A percentile compares a stretch with the other conserved stretches of the same genome.
phyloP scores from a whole-genome alignment of 2,797 vertebrate species.

The Falco berigora region DNA sequence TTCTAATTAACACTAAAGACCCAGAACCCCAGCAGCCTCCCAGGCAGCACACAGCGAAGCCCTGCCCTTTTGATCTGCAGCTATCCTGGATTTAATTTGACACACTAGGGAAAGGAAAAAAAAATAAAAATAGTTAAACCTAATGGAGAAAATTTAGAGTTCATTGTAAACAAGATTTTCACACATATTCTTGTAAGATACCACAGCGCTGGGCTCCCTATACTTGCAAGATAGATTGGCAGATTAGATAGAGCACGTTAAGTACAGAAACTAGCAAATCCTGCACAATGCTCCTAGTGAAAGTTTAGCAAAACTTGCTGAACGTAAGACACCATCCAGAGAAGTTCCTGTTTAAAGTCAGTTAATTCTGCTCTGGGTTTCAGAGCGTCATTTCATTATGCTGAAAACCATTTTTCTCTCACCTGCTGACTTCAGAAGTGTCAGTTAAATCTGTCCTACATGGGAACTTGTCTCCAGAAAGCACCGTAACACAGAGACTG shows the following conservation, averaged over 20 bases:
- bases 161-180: constrained; percentile 26
- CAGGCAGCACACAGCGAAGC: rapidly evolving
- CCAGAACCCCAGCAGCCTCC: neutral
- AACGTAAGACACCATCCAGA: neutral
- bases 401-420: neutral
- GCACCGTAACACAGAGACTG: neutral
- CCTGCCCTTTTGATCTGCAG: neutral
- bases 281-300: neutral
- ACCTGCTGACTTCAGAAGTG: neutral
- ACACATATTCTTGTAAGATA: neutral
- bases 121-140: neutral
- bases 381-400: rapidly evolving
- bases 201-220: neutral
- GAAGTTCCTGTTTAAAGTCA: neutral
- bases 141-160: neutral
- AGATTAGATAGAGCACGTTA: neutral
- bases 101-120: neutral
- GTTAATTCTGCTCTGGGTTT: neutral
- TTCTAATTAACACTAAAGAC: neutral
- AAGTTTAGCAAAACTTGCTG: neutral
- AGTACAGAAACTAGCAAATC: neutral
- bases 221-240: neutral
- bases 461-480: neutral
- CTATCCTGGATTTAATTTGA: neutral
- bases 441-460: neutral